Percentiles rank a stretch among this genome's conserved stretches.
Evolutionary conservation across 2,888 invertebrate genomes (phyloP).

Genomic region (Boloria euphrosyne): DNA sequence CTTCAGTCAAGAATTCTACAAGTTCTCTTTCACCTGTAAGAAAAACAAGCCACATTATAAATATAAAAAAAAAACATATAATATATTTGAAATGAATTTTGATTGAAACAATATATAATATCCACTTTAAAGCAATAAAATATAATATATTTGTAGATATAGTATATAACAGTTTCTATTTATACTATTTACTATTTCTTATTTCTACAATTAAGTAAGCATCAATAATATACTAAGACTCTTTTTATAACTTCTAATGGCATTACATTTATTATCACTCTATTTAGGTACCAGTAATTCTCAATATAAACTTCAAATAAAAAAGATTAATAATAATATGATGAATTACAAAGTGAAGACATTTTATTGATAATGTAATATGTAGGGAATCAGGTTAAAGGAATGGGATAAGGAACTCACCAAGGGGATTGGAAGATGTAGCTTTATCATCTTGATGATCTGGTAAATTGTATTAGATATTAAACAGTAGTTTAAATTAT

Average conservation of each 20-base stretch:
- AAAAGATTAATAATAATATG: too few relatives aligned
- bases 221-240: too few relatives aligned
- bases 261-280: too few relatives aligned
- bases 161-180: too few relatives aligned
- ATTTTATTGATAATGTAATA: background rate
- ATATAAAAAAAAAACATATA: background rate
- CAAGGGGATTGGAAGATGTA: conserved; percentile 61
- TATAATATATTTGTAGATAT: too few relatives aligned
- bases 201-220: too few relatives aligned
- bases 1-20: conserved; percentile 95
- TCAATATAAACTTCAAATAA: too few relatives aligned
- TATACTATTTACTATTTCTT: too few relatives aligned
- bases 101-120: too few relatives aligned
- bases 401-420: conserved; percentile 56
- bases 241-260: too few relatives aligned
- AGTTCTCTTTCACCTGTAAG: conserved; percentile 90
- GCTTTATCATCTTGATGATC: conserved; percentile 57
- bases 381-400: conserved; percentile 25
- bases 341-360: background rate
- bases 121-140: background rate
- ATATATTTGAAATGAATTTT: too few relatives aligned
- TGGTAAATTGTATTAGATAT: conserved; percentile 44
- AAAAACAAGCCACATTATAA: conserved; percentile 41
- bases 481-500: background rate
- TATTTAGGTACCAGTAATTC: too few relatives aligned